These are phyloP conservation scores for Lepidothrix coronata DNA, from an alignment of 2,113 vertebrate species.

Conservation along the genomic window DNA sequence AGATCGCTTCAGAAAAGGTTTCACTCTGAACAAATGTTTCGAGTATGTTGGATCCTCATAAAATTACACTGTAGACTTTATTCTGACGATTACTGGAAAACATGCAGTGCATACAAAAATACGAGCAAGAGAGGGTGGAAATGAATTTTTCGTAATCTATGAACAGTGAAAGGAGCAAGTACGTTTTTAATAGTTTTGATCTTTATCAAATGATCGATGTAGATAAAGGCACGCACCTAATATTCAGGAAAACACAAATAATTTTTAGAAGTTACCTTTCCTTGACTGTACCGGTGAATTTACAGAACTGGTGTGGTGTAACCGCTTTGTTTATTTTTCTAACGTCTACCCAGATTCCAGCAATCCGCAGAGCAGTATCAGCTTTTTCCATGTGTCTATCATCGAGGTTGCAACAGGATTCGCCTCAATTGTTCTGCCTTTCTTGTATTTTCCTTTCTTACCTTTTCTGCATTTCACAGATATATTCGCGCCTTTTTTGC, in stretches of 20 bases:
- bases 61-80: neutral
- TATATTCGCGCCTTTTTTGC: conserved; percentile 68
- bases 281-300: neutral
- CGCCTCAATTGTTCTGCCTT: conserved; percentile 52
- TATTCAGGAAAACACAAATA: neutral
- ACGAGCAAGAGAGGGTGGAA: neutral
- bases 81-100: neutral
- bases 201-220: neutral
- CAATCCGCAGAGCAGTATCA: conserved; percentile 41
- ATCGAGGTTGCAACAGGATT: conserved; percentile 58
- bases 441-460: conserved; percentile 50
- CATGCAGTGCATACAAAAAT: neutral
- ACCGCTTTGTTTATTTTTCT: conserved; percentile 52
- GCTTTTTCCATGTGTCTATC: conserved; percentile 61
- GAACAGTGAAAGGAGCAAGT: neutral
- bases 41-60: neutral
- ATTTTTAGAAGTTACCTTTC: conserved; percentile 46
- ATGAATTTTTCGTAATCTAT: neutral
- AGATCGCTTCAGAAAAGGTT: neutral
- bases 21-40: neutral
- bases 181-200: neutral
- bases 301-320: conserved; percentile 12
- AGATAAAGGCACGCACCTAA: neutral
- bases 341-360: conserved; percentile 51
- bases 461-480: conserved; percentile 28